phyloP scores from a whole-genome alignment of 2,888 invertebrate species.

The Callyntrura sp. region DNA sequence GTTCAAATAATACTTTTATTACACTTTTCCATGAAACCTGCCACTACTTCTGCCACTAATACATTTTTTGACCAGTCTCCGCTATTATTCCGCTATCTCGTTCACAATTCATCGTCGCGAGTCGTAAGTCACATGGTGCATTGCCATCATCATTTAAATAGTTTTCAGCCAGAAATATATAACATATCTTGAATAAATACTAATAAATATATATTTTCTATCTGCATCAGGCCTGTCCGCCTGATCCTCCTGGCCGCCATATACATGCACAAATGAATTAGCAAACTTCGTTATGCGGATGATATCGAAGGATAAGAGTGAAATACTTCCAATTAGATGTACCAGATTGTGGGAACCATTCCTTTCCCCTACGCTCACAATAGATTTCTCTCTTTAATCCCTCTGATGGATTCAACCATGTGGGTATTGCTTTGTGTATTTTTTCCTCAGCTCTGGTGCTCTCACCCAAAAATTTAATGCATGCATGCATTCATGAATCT shows the following conservation, averaged over 20 bases:
- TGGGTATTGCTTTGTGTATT: constrained; percentile 67
- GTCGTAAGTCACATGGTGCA: constrained; percentile 16
- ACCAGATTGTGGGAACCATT: constrained; percentile 75
- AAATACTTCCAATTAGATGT: constrained; percentile 71
- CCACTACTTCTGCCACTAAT: neutral
- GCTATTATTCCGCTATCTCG: neutral
- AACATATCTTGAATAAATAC: constrained; percentile 67
- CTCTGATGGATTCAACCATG: constrained; percentile 77
- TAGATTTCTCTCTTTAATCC: constrained; percentile 75
- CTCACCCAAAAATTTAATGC: constrained; percentile 78
- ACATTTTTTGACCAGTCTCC: constrained; percentile 18
- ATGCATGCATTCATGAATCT: constrained; percentile 77
- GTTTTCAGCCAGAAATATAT: constrained; percentile 43
- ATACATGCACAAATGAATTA: constrained; percentile 42
- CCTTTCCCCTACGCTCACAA: constrained; percentile 62
- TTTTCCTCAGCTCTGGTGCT: constrained; percentile 66
- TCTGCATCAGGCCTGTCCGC: neutral
- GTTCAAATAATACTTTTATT: constrained; percentile 51
- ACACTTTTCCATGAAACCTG: constrained; percentile 46
- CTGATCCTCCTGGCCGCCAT: neutral
- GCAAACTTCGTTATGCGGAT: constrained; percentile 27
- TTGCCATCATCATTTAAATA: constrained; percentile 42
- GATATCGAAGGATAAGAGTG: constrained; percentile 40
- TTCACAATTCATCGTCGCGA: constrained; percentile 10
- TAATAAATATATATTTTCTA: constrained; percentile 53